Base-by-base conservation (phyloP, 2,888 invertebrate genomes). In the Hydroisotoma schaefferi region DNA sequence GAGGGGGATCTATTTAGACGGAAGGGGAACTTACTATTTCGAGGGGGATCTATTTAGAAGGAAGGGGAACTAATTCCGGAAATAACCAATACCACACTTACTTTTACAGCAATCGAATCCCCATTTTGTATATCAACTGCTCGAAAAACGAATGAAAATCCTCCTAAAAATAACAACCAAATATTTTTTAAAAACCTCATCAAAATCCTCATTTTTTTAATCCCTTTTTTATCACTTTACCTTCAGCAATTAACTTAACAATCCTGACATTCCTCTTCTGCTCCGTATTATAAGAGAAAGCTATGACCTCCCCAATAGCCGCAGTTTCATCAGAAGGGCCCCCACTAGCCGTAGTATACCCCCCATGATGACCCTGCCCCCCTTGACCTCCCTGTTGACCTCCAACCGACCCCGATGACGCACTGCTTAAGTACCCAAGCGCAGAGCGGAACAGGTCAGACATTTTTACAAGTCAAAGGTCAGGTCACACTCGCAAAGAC, bases 101-200 rank as follows among this genome's bases (percentile, higher is more conserved):
- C 71, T 61, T 71, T 71, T 8, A 71, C 55, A 12, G 69, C 69
- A 33, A 70, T 49, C 22, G 65, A 33, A 48, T 66, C 62, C 18
- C 65, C 63, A 48, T 54, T 57, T 8, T 58, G 40, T 6, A 55
- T 37, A 33, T 68, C 65, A 43, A 68, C 67, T 12, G 65, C 71
- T 47, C 61, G 62, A 37, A 61, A 71, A 22, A 71, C 69, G 44
- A 69, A 71, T 6, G 68, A 69, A 46, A 67, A 71, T 22, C 71
- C 71, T 28, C 71, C 70, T 70, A 29, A 20, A 56, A 55, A 18
- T 43, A 12, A 40, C 33, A 25, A 47, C 15, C 8, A 33, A 6
- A 33, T 10, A 4, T 15, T 20, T 20, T 10, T 38, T 12, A 33
- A 27, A 26, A 46, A 51, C 10, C 15, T 51, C 27, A 51, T 8